These are phyloP conservation scores for Pecten maximus DNA, from an alignment of 2,888 invertebrate genomes.

Conservation along the genomic window DNA sequence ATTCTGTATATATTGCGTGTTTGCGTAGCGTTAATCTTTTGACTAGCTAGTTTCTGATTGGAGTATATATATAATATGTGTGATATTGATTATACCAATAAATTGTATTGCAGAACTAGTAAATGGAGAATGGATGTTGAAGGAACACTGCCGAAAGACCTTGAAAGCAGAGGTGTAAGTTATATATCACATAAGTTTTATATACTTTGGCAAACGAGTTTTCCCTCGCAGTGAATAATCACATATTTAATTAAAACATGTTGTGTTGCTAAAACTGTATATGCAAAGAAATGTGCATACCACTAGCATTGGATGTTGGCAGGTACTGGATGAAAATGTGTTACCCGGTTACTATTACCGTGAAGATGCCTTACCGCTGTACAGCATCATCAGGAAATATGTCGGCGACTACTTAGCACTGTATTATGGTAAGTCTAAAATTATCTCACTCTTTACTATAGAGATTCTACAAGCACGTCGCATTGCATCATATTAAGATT, in stretches of 20 bases:
- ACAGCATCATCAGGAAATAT: slow-evolving; percentile 78
- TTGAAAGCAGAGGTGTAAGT: slow-evolving; percentile 77
- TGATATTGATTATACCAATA: neutral
- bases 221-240: too few relatives aligned
- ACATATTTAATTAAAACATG: too few relatives aligned
- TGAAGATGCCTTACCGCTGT: slow-evolving; percentile 80
- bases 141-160: slow-evolving; percentile 79
- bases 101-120: neutral
- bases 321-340: slow-evolving; percentile 68
- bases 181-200: neutral
- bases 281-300: too few relatives aligned
- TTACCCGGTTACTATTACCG: slow-evolving; percentile 81
- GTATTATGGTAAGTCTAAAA: slow-evolving; percentile 61
- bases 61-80: too few relatives aligned
- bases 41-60: neutral
- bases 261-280: too few relatives aligned
- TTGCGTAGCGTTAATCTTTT: neutral
- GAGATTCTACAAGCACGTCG: too few relatives aligned
- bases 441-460: too few relatives aligned
- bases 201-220: too few relatives aligned
- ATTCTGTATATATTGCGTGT: too few relatives aligned
- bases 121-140: slow-evolving; percentile 75
- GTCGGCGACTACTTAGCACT: slow-evolving; percentile 61
- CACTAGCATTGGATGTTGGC: too few relatives aligned
- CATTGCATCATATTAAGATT: too few relatives aligned